Evolutionary conservation across 1,140 invertebrate species (phyloP).

Genomic region (Mercenaria mercenaria): DNA sequence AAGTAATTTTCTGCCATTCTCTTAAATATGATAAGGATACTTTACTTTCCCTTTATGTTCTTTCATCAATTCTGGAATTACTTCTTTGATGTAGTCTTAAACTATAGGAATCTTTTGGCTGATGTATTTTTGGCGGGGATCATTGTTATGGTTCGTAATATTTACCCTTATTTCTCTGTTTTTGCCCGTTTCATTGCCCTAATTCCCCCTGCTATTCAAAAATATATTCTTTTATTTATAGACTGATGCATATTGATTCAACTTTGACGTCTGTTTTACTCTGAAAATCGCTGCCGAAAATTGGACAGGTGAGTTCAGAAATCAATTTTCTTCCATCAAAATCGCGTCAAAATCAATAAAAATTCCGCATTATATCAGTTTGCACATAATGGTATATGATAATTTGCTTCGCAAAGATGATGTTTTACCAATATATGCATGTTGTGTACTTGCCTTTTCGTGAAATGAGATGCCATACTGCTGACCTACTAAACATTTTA

Average conservation of each 20-base stretch:
- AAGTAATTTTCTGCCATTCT: background rate
- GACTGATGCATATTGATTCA: slow-evolving; percentile 48
- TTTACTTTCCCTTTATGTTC: too few species aligned
- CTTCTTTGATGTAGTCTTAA: slow-evolving; percentile 40
- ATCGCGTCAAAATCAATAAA: background rate
- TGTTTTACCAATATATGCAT: background rate
- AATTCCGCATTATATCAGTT: background rate
- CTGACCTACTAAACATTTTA: slow-evolving; percentile 27
- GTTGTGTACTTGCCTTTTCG: background rate
- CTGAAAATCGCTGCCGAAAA: slow-evolving; percentile 45
- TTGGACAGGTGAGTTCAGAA: slow-evolving; percentile 66
- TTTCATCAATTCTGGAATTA: background rate
- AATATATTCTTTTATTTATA: slow-evolving; percentile 62
- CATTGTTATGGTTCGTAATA: slow-evolving; percentile 73
- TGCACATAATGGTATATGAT: background rate
- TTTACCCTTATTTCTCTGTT: background rate
- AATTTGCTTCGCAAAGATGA: background rate
- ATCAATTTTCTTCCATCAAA: slow-evolving; percentile 58
- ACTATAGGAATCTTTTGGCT: slow-evolving; percentile 72
- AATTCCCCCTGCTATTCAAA: slow-evolving; percentile 9
- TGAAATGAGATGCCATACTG: background rate
- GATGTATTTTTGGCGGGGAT: slow-evolving; percentile 81
- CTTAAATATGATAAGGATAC: too few species aligned
- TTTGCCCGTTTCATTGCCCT: background rate
- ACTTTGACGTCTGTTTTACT: background rate